Base-by-base conservation (phyloP, 1,140 invertebrate genomes). In the Gryon sp. region DNA sequence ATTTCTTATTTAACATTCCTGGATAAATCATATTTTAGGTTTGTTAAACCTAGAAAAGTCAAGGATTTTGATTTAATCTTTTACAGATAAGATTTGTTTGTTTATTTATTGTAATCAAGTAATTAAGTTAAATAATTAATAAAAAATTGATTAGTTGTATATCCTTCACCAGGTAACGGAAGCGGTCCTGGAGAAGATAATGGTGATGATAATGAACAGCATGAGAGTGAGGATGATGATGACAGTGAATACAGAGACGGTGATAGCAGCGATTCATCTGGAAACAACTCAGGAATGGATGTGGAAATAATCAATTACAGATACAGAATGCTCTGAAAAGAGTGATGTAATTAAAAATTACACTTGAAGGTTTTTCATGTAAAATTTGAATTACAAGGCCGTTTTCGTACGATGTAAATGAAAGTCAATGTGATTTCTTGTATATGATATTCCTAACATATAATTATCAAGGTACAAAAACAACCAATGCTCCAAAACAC, bases 181-280 rank as follows among this genome's bases (percentile, higher is more conserved):
- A 83, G 85, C 30, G 80, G 80, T 12, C 77, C 63, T 7, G 82
- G 72, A 3, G 86, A 84, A 5, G 86, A 88, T 8, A 86, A 89
- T 28, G 86, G 82, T 4, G 86, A 86, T 15, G 86, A 86, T 32
- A 84, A 87, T 5, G 84, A 87, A 19, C 88, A 87, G n/a, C 82
- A 84, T 11, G 86, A 88, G 14, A 84, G 76, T 0, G 84, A 89
- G 7, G 85, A 89, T 15, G 87, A 86, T 14, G 86, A 87, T 7
- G 87, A 89, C 14, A 82, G 16, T 79, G 83, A 53, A 1, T 82
- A 82, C 15, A 76, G 79, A 38, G 83, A 80, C 18, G 80, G 77
- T 11, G 86, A 88, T 30, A 84, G 80, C n/a, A 84, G 86, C 1
- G 84, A 89, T 63, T 86, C 86, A 24, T 59, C 65, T 73, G 82